Evolutionary conservation across 2,797 vertebrate genomes (phyloP).

Genomic region (Karalla daura): DNA sequence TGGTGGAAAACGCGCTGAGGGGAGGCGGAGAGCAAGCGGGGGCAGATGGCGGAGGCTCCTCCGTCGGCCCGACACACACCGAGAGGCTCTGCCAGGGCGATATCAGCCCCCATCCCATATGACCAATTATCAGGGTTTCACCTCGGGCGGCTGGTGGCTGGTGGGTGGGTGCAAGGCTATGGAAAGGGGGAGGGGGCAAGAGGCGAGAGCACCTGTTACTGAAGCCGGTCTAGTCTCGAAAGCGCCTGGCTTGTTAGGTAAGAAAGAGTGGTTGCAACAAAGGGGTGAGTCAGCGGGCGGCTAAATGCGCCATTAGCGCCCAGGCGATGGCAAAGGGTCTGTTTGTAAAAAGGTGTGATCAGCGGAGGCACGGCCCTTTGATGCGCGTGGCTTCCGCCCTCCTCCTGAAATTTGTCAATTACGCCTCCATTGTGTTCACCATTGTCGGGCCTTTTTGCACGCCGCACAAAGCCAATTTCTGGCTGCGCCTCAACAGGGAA

Average conservation of each 20-base stretch:
- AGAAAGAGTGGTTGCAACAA: conserved; percentile 5
- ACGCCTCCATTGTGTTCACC: conserved; percentile 65
- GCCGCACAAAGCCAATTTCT: conserved; percentile 66
- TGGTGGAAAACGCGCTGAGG: conserved; percentile 58
- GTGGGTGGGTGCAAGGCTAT: conserved; percentile 28
- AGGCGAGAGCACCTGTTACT: conserved; percentile 64
- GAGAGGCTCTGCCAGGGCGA: conserved; percentile 75
- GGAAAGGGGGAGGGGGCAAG: conserved; percentile 11
- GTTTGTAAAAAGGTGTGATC: conserved; percentile 42
- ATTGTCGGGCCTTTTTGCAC: conserved; percentile 50
- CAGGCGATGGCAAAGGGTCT: conserved; percentile 28
- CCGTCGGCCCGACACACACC: conserved; percentile 73
- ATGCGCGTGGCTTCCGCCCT: conserved; percentile 50
- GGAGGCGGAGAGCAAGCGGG: conserved; percentile 57
- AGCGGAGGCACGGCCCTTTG: conserved; percentile 49
- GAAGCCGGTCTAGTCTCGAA: conserved; percentile 24
- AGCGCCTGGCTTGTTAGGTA: neutral
- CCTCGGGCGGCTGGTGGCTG: conserved; percentile 70
- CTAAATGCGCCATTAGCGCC: conserved; percentile 22
- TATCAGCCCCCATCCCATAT: conserved; percentile 81
- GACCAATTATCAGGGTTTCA: conserved; percentile 88
- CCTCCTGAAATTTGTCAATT: conserved; percentile 74
- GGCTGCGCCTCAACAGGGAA: conserved; percentile 62
- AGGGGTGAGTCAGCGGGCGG: conserved; percentile 15
- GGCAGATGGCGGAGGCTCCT: conserved; percentile 83